Base-by-base conservation (phyloP, 2,888 invertebrate genomes). In the Morpho helenor region DNA sequence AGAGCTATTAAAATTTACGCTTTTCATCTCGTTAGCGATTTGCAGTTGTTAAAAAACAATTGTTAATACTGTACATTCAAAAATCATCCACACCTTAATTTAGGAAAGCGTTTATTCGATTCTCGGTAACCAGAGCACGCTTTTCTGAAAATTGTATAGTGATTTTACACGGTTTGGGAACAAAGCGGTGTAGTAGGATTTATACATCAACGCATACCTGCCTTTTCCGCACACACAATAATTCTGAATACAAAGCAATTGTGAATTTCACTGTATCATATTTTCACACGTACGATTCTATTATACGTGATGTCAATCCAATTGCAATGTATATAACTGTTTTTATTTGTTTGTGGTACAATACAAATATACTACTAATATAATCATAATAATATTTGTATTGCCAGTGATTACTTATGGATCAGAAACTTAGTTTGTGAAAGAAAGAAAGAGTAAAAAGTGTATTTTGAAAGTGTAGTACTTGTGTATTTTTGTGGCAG, bases 161-260 rank as follows among this genome's bases (percentile, higher is more conserved):
- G 63, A 65, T 65, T 68, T 67, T 62, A 57, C 64, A 56, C 57
- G 63, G 59, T 60, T 59, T 59, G 60, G 66, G 31, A 70, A 72
- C 73, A 71, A 69, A 72, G 75, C 31, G 31, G 31, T 31, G 31
- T 31, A 31, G 70, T 68, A 72, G 67, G 65, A 67, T 60, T 70
- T 69, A 71, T 79, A 74, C 68, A 74, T 80, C 79, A 80, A 66
- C 61, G 65, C 57, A 65, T 70, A 76, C 74, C 74, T 79, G 79
- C 73, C 76, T 72, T 62, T 60, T 58, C 59, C 59, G 45, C 23
- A 45, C 39, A 8, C 53, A 59, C 57, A 62, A 65, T 60, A 60
- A 69, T 57, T 61, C 58, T 70, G 73, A 73, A 77, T 75, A 77
- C 69, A 72, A 74, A 76, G 23, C 51, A 43, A 23, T 9, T 43